These are phyloP conservation scores for Tipula lateralis DNA, from an alignment of 2,888 invertebrate genomes.

Conservation along the genomic window DNA sequence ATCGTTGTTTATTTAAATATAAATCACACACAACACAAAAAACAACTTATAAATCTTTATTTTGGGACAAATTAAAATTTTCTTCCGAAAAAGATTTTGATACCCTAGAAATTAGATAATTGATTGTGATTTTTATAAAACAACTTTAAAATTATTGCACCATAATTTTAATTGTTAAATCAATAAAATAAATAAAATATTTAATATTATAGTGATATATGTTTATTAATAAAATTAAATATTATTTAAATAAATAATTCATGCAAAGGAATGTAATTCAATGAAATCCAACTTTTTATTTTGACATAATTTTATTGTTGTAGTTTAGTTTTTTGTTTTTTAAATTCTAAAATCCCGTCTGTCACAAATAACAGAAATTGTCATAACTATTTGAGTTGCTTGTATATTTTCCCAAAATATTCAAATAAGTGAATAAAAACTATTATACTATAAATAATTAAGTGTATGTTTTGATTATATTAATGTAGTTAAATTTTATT, in stretches of 20 bases:
- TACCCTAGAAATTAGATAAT: neutral
- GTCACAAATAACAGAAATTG: neutral
- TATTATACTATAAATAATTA: neutral
- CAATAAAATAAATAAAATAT: neutral
- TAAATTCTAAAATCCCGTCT: neutral
- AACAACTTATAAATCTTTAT: neutral
- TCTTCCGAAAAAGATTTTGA: neutral
- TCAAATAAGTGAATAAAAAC: neutral
- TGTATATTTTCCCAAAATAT: neutral
- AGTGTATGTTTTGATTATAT: neutral
- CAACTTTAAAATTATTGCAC: neutral
- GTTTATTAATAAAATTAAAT: neutral
- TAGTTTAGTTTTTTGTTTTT: neutral
- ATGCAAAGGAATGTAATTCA: conserved; percentile 26
- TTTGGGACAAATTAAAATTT: neutral
- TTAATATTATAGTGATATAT: neutral
- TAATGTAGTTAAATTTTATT: neutral
- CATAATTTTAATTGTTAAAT: neutral
- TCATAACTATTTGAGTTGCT: neutral
- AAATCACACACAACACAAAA: neutral
- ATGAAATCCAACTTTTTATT: neutral
- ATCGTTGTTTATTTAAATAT: neutral
- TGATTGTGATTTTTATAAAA: neutral
- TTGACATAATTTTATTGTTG: conserved; percentile 6
- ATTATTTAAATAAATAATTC: neutral